Evolutionary conservation across 2,113 vertebrate species (phyloP), one percentile per base, ranked within the genome.

Genomic region (Dicaeum eximium): DNA sequence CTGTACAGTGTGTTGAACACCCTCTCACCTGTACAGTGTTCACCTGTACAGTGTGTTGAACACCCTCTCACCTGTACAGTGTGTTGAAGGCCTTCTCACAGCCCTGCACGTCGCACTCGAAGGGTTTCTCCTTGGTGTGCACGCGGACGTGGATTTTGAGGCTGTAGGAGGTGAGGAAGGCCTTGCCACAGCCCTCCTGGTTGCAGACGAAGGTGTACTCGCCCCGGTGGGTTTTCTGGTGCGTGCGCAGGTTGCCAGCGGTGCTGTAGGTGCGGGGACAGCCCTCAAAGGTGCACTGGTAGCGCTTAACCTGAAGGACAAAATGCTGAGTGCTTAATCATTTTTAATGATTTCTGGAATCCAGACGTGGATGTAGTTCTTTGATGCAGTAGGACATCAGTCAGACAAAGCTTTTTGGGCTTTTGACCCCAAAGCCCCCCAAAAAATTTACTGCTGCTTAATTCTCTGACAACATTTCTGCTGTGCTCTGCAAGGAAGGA

Each of bases 121-220:
- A 99, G 4, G 99, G 99, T 95, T 99, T 99, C 95, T 99, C 99
- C 97, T 99, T 99, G 31, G 99, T 99, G 98, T 99, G 99, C 91
- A 99, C 99, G 12, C 99, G 98, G 33, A 99, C 99, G 0, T 99
- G 99, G 97, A 99, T 99, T 97, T 99, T 99, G 96, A 99, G 99
- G 97, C 99, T 99, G 98, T 99, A 99, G 20, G 99, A 99, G 54
- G 99, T 99, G 92, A 99, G 99, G 95, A 99, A 99, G 97, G 99
- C 99, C 95, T 99, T 99, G 91, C 99, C 99, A 42, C 99, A 99
- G 95, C 99, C 99, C 95, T 99, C 98, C 58, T 99, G 99, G 91
- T 99, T 99, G 95, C 99, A 99, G 89, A 99, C 99, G 15, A 99
- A 99, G 1, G 99, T 99, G 95, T 99, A 99, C 84, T 99, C 99